Base-by-base conservation (phyloP, 2,113 vertebrate species). In the Misgurnus mizolepis region DNA sequence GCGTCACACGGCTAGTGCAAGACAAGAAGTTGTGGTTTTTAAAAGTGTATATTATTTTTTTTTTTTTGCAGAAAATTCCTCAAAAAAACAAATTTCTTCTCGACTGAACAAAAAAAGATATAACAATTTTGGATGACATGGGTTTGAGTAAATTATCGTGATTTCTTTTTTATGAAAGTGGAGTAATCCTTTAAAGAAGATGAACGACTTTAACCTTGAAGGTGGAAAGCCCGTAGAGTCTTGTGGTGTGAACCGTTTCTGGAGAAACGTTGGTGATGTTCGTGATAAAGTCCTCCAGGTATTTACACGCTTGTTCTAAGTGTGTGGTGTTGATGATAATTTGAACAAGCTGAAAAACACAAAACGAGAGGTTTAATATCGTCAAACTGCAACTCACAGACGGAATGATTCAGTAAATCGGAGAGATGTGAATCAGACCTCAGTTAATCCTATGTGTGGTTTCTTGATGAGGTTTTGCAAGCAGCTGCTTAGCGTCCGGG, bases 261-360 rank as follows among this genome's bases (percentile, higher is more conserved):
- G 98, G 97, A 61, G 97, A 99, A 88, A 99, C 94, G 85, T 96
- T 98, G 86, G 97, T 99, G 88, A 99, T 97, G 88, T 99, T 99
- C 39, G 97, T 98, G 86, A 99, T 99, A 82, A 99, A 99, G 83
- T 99, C 98, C 86, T 99, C 97, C 88, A 99, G 95, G 85, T 97
- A 98, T 94, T 95, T 97, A 91, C 97, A 99, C 82, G 96, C 96
- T 90, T 98, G 96, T 85, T 99, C 98, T 91, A 99, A 89, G 88
- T 99, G 97, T 74, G 97, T 97, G 89, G 96, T 99, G 82, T 99
- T 99, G 88, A 99, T 99, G 89, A 99, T 99, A 86, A 99, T 98
- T 89, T 99, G 98, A 85, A 99, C 98, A 83, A 99, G 93, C 98
- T 97, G 85, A 2, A 92, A 91, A 72, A 67, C 47, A 82, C 12